Percentiles rank a stretch among this genome's conserved stretches.
Evolutionary conservation across 2,888 invertebrate genomes (phyloP).

Genomic region (Dendrolimus pini): DNA sequence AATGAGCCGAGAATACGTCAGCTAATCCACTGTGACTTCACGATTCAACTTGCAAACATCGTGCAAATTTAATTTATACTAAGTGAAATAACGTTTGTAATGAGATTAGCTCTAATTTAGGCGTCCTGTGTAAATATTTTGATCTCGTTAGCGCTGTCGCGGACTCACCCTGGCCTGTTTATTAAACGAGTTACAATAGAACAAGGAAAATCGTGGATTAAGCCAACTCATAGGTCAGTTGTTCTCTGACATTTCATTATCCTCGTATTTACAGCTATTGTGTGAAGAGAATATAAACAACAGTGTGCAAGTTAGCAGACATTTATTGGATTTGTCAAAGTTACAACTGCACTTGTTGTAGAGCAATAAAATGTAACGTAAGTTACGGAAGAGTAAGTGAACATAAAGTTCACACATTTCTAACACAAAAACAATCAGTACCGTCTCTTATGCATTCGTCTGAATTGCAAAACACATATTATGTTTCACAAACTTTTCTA

Average conservation of each 20-base stretch:
- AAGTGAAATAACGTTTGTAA: slow-evolving; percentile 28
- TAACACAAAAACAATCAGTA: no score
- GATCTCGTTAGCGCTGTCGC: slow-evolving; percentile 36
- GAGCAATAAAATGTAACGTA: neutral
- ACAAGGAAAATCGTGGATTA: slow-evolving; percentile 6
- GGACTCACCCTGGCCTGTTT: slow-evolving; percentile 22
- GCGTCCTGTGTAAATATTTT: slow-evolving; percentile 40
- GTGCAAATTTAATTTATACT: slow-evolving; percentile 33
- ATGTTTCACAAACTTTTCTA: neutral
- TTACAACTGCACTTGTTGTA: neutral
- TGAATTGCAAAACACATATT: neutral
- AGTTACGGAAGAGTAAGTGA: neutral
- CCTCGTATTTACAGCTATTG: neutral
- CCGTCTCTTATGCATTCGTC: neutral
- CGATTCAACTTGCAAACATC: slow-evolving; percentile 15
- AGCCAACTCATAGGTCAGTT: neutral
- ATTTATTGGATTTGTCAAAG: neutral
- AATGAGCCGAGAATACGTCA: no score
- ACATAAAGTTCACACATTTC: neutral
- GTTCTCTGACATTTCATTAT: neutral
- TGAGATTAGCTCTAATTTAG: slow-evolving; percentile 38
- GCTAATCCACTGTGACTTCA: no score
- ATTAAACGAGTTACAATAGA: slow-evolving; percentile 29
- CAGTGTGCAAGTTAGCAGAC: neutral
- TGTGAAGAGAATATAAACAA: neutral